Base-by-base conservation (phyloP, 2,888 invertebrate genomes). In the Drosophila quinaria region DNA sequence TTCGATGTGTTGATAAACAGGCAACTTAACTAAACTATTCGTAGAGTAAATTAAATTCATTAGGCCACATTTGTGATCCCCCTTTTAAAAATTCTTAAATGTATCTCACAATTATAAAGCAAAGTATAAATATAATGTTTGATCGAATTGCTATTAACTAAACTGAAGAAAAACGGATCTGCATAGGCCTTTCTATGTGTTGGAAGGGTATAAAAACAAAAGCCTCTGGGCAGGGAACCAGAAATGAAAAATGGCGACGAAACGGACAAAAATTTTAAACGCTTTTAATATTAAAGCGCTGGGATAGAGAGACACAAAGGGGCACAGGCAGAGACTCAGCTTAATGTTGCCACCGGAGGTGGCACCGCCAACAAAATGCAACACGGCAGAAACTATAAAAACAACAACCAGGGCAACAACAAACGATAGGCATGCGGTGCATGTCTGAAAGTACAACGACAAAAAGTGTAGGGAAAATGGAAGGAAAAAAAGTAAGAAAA, bases 241-340 rank as follows among this genome's bases (percentile, higher is more conserved):
- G 70, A 70, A 75, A 73, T 66, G 62, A 83, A 69, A 72, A 80
- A 80, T 74, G 74, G 74, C 81, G 84, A 76, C 85, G 70, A 79
- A 87, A 81, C 58, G 68, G 73, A 68, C 73, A 73, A 75, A 65
- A 81, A 77, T 74, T 68, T 81, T 81, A 87, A 87, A 81, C 82
- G 82, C 86, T 87, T 89, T 86, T 85, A 87, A 89, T 87, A 89
- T 82, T 89, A 87, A 89, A 87, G 86, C 86, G 49, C 59, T 74
- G 73, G 76, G 68, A 63, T 68, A 52, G 69, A 66, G 70, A 70
- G 70, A 77, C 54, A 73, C 56, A 70, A 65, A 17, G 59, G 31
- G n/a, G 19, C 35, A 52, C 37, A 47, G 56, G 9, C 29, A 25
- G 46, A 10, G 55, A 25, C 46, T 42, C 55, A 50, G 29, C 63